These are phyloP conservation scores for Gila orcuttii DNA, from an alignment of 2,113 vertebrate species.

Conservation along the genomic window DNA sequence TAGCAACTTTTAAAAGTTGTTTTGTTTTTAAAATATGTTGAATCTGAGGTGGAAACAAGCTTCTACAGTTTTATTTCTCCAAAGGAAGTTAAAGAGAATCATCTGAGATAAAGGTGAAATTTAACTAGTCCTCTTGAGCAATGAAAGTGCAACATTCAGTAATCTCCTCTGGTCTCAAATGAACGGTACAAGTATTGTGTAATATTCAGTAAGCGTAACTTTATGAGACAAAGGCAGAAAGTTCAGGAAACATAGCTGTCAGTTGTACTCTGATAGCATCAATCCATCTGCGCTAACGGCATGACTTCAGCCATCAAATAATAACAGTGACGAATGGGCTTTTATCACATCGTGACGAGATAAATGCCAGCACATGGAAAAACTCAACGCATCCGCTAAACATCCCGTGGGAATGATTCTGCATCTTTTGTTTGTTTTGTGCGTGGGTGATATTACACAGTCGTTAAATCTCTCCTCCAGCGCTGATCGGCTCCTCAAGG, in stretches of 20 bases:
- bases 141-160: neutral
- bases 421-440: constrained; percentile 33
- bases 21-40: neutral
- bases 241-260: neutral
- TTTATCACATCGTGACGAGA: neutral
- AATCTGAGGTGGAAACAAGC: neutral
- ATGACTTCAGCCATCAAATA: constrained; percentile 6
- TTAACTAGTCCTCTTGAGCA: neutral
- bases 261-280: constrained; percentile 14
- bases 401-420: neutral
- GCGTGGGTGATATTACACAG: constrained; percentile 25
- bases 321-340: constrained; percentile 32
- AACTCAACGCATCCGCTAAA: neutral
- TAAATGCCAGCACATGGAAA: neutral
- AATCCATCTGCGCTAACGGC: constrained; percentile 1
- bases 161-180: neutral
- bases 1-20: no score
- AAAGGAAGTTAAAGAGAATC: neutral
- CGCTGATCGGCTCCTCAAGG: neutral
- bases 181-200: neutral
- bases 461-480: neutral
- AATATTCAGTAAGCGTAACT: neutral
- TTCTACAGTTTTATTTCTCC: neutral
- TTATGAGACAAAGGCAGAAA: neutral
- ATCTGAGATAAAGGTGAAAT: neutral